phyloP scores from a whole-genome alignment of 2,888 invertebrate genomes.

The Andrena hattorfiana region DNA sequence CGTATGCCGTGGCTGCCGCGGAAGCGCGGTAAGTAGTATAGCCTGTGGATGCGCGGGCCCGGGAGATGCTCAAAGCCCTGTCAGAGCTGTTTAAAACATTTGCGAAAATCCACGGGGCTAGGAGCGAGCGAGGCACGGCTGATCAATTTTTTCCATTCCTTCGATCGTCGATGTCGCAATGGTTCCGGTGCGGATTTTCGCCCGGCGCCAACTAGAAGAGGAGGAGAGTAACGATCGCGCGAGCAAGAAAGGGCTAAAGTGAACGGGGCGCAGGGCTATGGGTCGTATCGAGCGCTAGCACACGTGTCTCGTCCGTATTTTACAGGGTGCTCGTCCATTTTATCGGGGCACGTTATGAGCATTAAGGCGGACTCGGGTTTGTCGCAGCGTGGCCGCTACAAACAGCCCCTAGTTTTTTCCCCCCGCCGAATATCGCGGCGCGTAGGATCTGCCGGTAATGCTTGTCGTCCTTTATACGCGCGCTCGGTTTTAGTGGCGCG shows the following conservation, averaged over 20 bases:
- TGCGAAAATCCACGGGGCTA: neutral
- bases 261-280: neutral
- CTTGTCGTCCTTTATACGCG: constrained; percentile 29
- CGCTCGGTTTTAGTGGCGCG: constrained; percentile 36
- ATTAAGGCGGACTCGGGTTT: constrained; percentile 55
- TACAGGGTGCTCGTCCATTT: constrained; percentile 43
- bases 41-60: too few species aligned
- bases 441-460: constrained; percentile 49
- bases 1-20: too few species aligned
- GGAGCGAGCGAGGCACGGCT: neutral
- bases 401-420: constrained; percentile 38
- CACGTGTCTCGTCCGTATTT: constrained; percentile 26
- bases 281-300: neutral
- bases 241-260: too few species aligned
- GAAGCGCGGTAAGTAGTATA: too few species aligned
- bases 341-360: constrained; percentile 59
- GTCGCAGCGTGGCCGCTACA: constrained; percentile 40
- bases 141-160: neutral
- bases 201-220: too few species aligned
- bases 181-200: neutral
- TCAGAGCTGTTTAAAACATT: neutral
- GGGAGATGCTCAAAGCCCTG: neutral
- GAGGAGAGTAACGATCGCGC: too few species aligned
- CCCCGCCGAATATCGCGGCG: constrained; percentile 24
- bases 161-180: neutral